A percentile compares a stretch with the other conserved stretches of the same genome.
Evolutionary conservation across 1,140 invertebrate genomes (phyloP).

Genomic region (Lepidurus couesii): DNA sequence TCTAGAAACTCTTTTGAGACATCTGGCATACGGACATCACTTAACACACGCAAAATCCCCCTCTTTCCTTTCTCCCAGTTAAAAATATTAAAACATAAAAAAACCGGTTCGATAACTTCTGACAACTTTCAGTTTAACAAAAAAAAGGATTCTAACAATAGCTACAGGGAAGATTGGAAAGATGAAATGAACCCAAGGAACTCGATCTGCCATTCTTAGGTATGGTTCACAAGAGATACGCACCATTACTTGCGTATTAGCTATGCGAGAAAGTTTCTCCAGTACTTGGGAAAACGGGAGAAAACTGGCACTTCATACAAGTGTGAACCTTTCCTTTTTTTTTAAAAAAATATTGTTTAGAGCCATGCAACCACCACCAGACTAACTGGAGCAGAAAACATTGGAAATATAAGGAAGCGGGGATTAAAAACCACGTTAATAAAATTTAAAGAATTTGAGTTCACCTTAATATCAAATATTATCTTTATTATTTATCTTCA

Average conservation of each 20-base stretch:
- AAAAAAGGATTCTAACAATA: background rate
- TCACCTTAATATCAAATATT: too few relatives aligned
- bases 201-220: background rate
- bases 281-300: background rate
- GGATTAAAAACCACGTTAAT: too few relatives aligned
- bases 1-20: background rate
- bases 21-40: background rate
- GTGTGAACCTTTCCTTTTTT: too few relatives aligned
- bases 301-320: background rate
- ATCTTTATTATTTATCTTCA: too few relatives aligned
- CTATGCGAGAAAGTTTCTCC: conserved; percentile 1
- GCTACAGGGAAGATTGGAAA: background rate
- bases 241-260: conserved; percentile 2
- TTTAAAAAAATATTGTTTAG: too few relatives aligned
- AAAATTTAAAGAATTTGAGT: too few relatives aligned
- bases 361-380: too few relatives aligned
- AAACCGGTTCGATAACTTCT: background rate
- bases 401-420: too few relatives aligned
- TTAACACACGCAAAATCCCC: background rate
- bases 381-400: too few relatives aligned
- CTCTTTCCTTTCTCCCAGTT: background rate
- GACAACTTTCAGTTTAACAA: background rate
- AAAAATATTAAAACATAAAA: background rate
- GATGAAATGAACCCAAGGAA: conserved; percentile 3
- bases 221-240: background rate